These are phyloP conservation scores for Galaxias olidus DNA, from an alignment of 2,797 vertebrate species.

Conservation along the genomic window DNA sequence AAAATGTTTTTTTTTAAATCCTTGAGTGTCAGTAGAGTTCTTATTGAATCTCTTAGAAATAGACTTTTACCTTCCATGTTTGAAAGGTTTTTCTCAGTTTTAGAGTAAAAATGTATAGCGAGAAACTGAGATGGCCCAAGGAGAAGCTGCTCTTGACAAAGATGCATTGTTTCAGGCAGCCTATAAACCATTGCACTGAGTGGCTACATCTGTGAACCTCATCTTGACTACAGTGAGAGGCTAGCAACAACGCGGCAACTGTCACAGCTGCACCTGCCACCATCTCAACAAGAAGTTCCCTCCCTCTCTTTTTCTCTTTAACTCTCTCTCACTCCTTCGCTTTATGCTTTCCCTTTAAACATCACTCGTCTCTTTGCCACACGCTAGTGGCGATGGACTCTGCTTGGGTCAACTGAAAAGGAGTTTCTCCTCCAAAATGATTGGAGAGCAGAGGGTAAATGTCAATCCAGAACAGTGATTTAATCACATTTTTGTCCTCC, in stretches of 20 bases:
- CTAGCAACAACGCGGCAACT: conserved; percentile 72
- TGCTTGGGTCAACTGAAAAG: conserved; percentile 85
- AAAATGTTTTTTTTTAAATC: neutral
- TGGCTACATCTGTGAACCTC: conserved; percentile 78
- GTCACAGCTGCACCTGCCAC: conserved; percentile 84
- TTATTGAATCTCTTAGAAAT: conserved; percentile 17
- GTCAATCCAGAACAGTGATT: conserved; percentile 83
- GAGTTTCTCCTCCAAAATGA: conserved; percentile 83
- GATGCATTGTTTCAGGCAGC: conserved; percentile 73
- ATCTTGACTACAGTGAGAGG: conserved; percentile 71
- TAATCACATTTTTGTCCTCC: conserved; percentile 80
- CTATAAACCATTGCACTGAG: conserved; percentile 74
- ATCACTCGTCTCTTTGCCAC: conserved; percentile 62
- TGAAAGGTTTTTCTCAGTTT: conserved; percentile 59
- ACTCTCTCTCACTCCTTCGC: conserved; percentile 54
- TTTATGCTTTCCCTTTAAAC: conserved; percentile 55
- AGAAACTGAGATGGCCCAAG: conserved; percentile 62
- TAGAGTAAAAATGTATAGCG: conserved; percentile 43
- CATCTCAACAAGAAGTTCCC: conserved; percentile 65
- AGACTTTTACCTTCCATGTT: conserved; percentile 62
- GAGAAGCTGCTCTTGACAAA: conserved; percentile 73
- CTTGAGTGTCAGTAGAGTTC: conserved; percentile 7
- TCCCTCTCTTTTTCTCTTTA: conserved; percentile 35
- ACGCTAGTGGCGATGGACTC: conserved; percentile 74
- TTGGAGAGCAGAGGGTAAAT: conserved; percentile 85